phyloP scores from a whole-genome alignment of 2,113 vertebrate genomes.

The Canis aureus region DNA sequence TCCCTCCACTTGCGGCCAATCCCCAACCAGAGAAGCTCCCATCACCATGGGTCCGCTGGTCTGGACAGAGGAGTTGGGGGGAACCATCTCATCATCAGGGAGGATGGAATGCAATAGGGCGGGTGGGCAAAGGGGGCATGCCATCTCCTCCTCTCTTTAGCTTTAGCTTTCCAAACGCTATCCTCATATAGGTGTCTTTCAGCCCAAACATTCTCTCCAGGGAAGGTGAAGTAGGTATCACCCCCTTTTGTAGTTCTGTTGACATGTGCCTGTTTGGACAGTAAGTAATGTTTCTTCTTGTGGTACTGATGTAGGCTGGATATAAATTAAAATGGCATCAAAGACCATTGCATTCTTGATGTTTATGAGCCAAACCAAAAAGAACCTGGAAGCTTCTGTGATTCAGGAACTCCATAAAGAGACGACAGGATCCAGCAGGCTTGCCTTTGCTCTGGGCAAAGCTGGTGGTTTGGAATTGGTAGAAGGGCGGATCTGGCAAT shows the following conservation, averaged over 20 bases:
- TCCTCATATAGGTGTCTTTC: background rate
- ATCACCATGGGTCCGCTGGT: accelerated
- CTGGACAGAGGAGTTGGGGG: background rate
- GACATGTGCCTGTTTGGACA: accelerated
- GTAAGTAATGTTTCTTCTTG: background rate
- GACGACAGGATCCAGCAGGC: accelerated
- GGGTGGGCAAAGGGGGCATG: background rate
- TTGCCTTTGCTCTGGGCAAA: background rate
- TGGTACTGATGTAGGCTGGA: background rate
- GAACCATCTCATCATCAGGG: background rate
- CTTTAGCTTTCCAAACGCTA: background rate
- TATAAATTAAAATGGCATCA: background rate
- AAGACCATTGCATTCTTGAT: background rate
- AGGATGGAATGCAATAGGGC: background rate
- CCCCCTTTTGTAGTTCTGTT: background rate
- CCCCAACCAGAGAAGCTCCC: background rate
- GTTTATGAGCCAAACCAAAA: background rate
- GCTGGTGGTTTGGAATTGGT: background rate
- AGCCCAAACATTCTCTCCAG: background rate
- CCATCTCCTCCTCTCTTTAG: background rate
- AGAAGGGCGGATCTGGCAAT: background rate
- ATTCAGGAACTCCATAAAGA: background rate
- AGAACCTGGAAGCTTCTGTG: background rate
- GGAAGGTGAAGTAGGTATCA: accelerated
- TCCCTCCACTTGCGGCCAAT: background rate